Base-by-base conservation (phyloP, 2,797 vertebrate species). In the Pogoniulus pusillus region DNA sequence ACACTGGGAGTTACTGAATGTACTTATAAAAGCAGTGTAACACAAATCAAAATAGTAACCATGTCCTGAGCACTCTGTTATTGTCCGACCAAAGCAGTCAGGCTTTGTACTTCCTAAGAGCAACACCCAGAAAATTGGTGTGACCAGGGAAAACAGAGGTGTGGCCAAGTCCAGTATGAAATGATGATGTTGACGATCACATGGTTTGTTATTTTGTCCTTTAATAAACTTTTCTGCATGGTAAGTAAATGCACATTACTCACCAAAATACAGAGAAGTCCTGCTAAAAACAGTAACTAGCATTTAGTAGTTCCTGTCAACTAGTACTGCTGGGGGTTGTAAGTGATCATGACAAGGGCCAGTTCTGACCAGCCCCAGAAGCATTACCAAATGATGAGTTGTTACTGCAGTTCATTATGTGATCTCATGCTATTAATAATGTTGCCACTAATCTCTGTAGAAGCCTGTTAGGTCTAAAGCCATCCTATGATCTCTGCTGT, bases 111-210 rank as follows among this genome's bases (percentile, higher is more conserved):
- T 85, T 85, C 77, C 82, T 37, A 27, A 70, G 12, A 89, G 66
- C 70, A 93, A 82, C 73, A 47, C 41, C 73, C 87, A 80, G 72
- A 71, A 92, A 85, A 80, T 11, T 57, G 47, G n/a, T 87, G 66
- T 66, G 70, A 83, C 55, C 54, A 16, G 85, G 37, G 66, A 87
- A 87, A 91, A 89, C 66, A 91, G 88, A 89, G 80, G 74, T 87
- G 85, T 85, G 82, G 70, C 64, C 51, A 64, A 0, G 5, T 13
- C 87, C 35, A 68, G 30, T n/a, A 51, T 14, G 24, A 74, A 92
- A 71, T 22, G 16, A 66, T 72, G 68, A 69, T 71, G 80, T 43
- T 79, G 82, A 77, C 2, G 3, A 71, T 89, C 76, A 85, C 55
- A 22, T 3, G 4, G 51, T 71, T 89, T 91, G 69, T 89, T 89